Evolutionary conservation across 1,140 invertebrate species (phyloP), one percentile per base, ranked within the genome.

Genomic region (Chlorops oryzae): DNA sequence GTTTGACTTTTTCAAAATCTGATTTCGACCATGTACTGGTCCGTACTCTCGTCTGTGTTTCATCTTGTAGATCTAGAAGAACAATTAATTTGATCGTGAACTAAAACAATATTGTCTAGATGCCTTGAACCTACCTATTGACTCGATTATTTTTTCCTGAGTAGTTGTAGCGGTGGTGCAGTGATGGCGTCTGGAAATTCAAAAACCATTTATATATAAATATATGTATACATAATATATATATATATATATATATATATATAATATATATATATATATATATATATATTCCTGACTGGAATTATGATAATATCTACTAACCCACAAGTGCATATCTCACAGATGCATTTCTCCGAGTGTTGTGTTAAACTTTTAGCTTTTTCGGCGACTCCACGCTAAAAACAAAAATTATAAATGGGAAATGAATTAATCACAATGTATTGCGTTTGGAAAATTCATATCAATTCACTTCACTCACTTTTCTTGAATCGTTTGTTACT

Each of bases 281-380:
- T 13, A 32, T 32, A 32, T n/a, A n/a, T n/a, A n/a, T n/a, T n/a
- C n/a, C n/a, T n/a, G n/a, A n/a, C n/a, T n/a, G n/a, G n/a, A n/a
- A n/a, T n/a, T n/a, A n/a, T n/a, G n/a, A n/a, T 17, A 17, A 17
- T 44, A 12, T 2, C 13, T 17, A 83, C 86, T 85, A 76, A 92
- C 89, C 89, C 89, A 74, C 89, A 92, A 62, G 87, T 91, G 68
- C 89, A 92, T 35, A 92, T 84, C 75, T 92, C 87, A 70, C 89
- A 92, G 57, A 92, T 88, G 63, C 89, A 92, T 70, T 88, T 84
- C 67, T 90, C 88, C 68, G 87, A 87, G 38, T 69, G 62, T 34
- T 55, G 61, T 13, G 48, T 37, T 44, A 20, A 56, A 48, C 66
- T 79, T 77, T 62, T 73, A 77, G 50, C 72, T 73, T 47, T 75